These are phyloP conservation scores for Tetanocera ferruginea DNA, from an alignment of 2,888 invertebrate genomes.

Conservation along the genomic window DNA sequence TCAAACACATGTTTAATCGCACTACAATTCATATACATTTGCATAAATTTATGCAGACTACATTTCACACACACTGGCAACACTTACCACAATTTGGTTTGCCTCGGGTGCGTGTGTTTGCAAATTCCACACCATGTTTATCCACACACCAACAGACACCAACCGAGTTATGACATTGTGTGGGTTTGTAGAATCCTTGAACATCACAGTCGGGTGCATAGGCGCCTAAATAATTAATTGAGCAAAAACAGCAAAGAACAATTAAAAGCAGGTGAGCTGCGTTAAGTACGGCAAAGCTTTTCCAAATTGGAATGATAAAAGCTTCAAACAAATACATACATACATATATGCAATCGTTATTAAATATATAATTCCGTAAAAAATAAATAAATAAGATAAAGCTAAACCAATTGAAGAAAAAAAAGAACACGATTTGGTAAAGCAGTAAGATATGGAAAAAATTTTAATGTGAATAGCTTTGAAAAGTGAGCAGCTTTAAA, in stretches of 20 bases:
- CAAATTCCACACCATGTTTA: constrained; percentile 89
- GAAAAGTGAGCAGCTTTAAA: too few species aligned
- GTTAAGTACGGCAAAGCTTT: neutral
- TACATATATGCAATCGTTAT: neutral
- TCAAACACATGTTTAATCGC: too few species aligned
- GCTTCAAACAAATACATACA: neutral
- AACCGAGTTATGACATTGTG: constrained; percentile 89
- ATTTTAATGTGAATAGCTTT: neutral
- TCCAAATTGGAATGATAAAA: constrained; percentile 3
- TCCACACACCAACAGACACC: constrained; percentile 95
- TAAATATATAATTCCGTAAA: constrained; percentile 1
- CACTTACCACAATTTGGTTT: constrained; percentile 84
- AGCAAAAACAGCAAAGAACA: constrained; percentile 42
- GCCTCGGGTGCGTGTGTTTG: constrained; percentile 86
- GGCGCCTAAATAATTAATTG: constrained; percentile 72
- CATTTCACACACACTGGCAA: neutral
- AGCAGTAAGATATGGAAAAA: neutral
- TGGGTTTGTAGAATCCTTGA: constrained; percentile 87
- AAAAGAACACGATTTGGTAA: neutral
- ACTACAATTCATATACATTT: neutral
- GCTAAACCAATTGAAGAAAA: neutral
- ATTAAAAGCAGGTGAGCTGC: constrained; percentile 38
- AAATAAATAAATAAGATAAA: neutral
- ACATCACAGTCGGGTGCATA: constrained; percentile 88
- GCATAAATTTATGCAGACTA: neutral